These are phyloP conservation scores for Diaphora mendica DNA, from an alignment of 2,888 invertebrate genomes.

Conservation along the genomic window DNA sequence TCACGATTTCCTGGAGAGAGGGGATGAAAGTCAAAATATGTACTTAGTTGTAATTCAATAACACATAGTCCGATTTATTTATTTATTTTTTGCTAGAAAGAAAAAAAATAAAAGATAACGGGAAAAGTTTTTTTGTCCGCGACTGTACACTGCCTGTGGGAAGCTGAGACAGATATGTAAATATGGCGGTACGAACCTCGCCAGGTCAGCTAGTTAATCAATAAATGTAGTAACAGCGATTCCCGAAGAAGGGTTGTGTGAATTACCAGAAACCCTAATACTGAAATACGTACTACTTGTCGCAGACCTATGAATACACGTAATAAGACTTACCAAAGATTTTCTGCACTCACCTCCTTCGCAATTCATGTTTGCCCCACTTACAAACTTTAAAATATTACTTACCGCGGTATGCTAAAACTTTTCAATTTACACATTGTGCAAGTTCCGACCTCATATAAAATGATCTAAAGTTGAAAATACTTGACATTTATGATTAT, in stretches of 20 bases:
- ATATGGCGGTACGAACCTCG: no score
- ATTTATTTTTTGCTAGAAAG: no score
- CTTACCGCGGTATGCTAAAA: slow-evolving; percentile 38
- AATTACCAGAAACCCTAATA: no score
- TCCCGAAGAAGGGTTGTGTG: neutral
- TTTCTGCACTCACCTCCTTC: slow-evolving; percentile 23
- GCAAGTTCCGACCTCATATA: slow-evolving; percentile 28
- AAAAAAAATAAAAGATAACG: no score
- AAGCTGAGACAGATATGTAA: no score
- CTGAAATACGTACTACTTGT: neutral
- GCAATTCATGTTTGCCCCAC: slow-evolving; percentile 45
- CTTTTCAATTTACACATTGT: slow-evolving; percentile 35
- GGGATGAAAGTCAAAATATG: no score
- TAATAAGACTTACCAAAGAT: slow-evolving; percentile 12
- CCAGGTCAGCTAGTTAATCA: no score
- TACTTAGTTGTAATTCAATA: no score
- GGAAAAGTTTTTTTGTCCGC: no score
- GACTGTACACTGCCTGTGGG: no score
- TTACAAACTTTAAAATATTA: slow-evolving; percentile 42
- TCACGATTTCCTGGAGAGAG: no score
- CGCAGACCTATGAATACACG: neutral
- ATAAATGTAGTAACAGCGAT: neutral
- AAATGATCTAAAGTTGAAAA: slow-evolving; percentile 13
- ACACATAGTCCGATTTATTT: no score
- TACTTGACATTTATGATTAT: neutral